These are phyloP conservation scores for Boleophthalmus pectinirostris DNA, from an alignment of 2,113 vertebrate genomes.

Conservation along the genomic window DNA sequence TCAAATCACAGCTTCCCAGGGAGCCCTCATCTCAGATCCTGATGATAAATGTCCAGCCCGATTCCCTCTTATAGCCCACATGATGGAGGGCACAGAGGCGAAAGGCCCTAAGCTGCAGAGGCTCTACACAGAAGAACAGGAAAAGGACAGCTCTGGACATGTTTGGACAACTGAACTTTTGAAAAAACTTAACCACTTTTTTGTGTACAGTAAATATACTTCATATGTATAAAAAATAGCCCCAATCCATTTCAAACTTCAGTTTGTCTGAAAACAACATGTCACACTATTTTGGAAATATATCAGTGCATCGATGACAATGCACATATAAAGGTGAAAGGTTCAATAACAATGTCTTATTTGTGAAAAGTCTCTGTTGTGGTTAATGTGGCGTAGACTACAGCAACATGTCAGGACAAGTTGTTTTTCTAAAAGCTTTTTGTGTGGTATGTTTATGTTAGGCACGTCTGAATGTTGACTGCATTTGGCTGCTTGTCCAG, in stretches of 20 bases:
- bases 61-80: slow-evolving; percentile 19
- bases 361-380: neutral
- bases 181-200: neutral
- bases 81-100: slow-evolving; percentile 12
- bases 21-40: slow-evolving; percentile 32
- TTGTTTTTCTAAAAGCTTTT: neutral
- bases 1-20: slow-evolving; percentile 58
- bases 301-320: neutral
- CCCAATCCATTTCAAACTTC: neutral
- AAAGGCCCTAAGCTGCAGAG: neutral
- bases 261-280: neutral
- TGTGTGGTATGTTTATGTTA: neutral
- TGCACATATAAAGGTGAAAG: neutral
- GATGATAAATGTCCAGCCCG: slow-evolving; percentile 45
- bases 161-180: neutral
- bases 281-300: neutral
- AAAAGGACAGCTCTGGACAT: neutral
- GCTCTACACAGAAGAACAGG: neutral
- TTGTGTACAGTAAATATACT: neutral
- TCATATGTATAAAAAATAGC: neutral
- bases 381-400: neutral
- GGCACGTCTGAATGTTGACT: neutral
- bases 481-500: neutral
- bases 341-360: neutral
- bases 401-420: neutral